A percentile compares a stretch with the other conserved stretches of the same genome.
Evolutionary conservation across 2,113 vertebrate species (phyloP).

Genomic region (Sorex fumeus): DNA sequence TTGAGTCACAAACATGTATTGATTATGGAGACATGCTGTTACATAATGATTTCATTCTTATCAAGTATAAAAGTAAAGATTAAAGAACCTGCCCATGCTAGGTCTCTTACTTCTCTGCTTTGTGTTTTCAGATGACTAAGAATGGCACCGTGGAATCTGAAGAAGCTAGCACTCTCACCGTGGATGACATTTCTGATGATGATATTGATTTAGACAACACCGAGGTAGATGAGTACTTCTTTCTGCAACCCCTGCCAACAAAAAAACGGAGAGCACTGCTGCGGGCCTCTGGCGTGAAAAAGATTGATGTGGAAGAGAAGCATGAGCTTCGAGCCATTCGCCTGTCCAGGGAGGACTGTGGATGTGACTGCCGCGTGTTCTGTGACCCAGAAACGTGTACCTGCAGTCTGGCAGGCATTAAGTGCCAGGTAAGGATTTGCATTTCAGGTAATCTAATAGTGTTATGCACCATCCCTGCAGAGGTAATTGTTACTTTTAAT

Average conservation of each 20-base stretch:
- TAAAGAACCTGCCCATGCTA: neutral
- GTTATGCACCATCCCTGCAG: neutral
- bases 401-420: slow-evolving; percentile 98
- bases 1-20: neutral
- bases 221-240: slow-evolving; percentile 99
- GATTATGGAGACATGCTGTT: neutral
- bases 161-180: slow-evolving; percentile 95
- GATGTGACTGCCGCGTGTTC: slow-evolving; percentile 97
- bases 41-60: neutral
- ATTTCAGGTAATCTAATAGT: neutral
- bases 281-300: slow-evolving; percentile 96
- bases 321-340: slow-evolving; percentile 97
- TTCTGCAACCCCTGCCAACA: slow-evolving; percentile 97
- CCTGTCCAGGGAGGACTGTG: slow-evolving; percentile 97
- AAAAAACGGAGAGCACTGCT: slow-evolving; percentile 96
- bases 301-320: slow-evolving; percentile 98
- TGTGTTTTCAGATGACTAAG: slow-evolving; percentile 94
- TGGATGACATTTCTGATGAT: slow-evolving; percentile 98
- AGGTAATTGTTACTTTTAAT: neutral
- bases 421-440: slow-evolving; percentile 94
- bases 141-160: slow-evolving; percentile 97
- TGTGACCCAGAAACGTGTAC: slow-evolving; percentile 98
- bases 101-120: slow-evolving; percentile 59
- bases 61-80: neutral
- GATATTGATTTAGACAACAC: slow-evolving; percentile 99